Conservation (phyloP, 1,140 invertebrate genomes). For the Diorhabda carinulata region DNA sequence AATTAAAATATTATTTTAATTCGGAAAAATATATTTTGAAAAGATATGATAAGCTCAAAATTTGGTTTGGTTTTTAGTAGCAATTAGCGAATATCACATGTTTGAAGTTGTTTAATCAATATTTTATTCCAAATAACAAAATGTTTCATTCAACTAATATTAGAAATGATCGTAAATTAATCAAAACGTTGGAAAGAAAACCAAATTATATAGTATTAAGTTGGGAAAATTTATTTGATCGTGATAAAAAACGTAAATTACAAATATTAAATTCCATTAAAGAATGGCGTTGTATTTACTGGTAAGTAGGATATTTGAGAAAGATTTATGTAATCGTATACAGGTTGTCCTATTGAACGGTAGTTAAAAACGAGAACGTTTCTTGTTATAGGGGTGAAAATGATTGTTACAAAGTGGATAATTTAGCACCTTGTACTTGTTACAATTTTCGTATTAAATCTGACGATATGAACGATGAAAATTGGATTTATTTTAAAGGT, state of each 20-base stretch:
- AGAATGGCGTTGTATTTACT: slow-evolving; percentile 33
- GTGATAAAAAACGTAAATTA: slow-evolving; percentile 17
- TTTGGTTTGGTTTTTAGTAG: too few relatives aligned
- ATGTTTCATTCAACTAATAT: too few relatives aligned
- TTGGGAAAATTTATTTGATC: slow-evolving; percentile 11
- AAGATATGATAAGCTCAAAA: too few relatives aligned
- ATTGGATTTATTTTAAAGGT: slow-evolving; percentile 36
- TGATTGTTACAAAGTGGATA: slow-evolving; percentile 25
- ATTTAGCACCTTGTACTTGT: slow-evolving; percentile 35
- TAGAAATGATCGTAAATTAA: neutral
- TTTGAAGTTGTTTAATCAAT: too few relatives aligned
- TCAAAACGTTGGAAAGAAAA: slow-evolving; percentile 18
- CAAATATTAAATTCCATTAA: slow-evolving; percentile 28
- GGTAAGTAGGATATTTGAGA: slow-evolving; percentile 21
- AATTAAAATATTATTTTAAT: too few relatives aligned
- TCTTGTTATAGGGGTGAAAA: slow-evolving; percentile 32
- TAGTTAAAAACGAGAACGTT: neutral
- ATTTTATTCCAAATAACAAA: too few relatives aligned
- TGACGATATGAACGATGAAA: neutral
- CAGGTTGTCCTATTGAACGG: neutral
- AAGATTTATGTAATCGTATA: slow-evolving; percentile 9
- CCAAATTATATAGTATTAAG: slow-evolving; percentile 17
- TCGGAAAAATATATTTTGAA: too few relatives aligned
- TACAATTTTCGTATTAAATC: slow-evolving; percentile 36
- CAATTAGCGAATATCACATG: too few relatives aligned